Base-by-base conservation (phyloP, 1,140 invertebrate genomes). In the Calliphora vicina region DNA sequence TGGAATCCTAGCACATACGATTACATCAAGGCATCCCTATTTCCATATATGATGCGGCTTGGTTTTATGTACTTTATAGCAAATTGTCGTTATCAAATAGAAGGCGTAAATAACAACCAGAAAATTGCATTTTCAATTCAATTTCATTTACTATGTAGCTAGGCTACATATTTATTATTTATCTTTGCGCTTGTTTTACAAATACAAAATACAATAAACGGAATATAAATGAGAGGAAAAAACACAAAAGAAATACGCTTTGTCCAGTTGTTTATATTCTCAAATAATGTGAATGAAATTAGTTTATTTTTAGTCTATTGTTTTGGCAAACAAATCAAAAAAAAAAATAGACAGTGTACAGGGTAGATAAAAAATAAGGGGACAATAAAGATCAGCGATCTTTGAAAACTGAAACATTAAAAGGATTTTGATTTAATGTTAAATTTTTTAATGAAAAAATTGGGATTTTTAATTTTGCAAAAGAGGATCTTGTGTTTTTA, bases 91-190 rank as follows among this genome's bases (percentile, higher is more conserved):
- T 57, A 57, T 20, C 61, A 23, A 23, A 67, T 67, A 23, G 61
- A 20, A 25, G 61, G 61, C 61, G 61, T 67, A 67, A 67, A 67
- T 67, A 67, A 67, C 61, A 67, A 67, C 20, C 25, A 67, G 13
- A 57, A 57, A 67, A 67, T 67, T 67, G 61, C 61, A 67, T 67
- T 67, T 67, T 17, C 50, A 23, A 23, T 67, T 67, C 10, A 10
- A 23, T 23, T 67, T 23, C 8, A n/a, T n/a, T n/a, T n/a, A n/a
- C n/a, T n/a, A n/a, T n/a, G n/a, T n/a, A n/a, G n/a, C n/a, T n/a
- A n/a, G n/a, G n/a, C n/a, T n/a, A n/a, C n/a, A n/a, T 67, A 67
- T 67, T 67, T 67, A 67, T 67, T 67, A 20, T 23, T 67, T 67
- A 23, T 67, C 61, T 67, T 23, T 23, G 35, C 5, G n/a, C 50